Evolutionary conservation across 2,888 invertebrate genomes (phyloP).

Genomic region (Hydropsyche betteni): DNA sequence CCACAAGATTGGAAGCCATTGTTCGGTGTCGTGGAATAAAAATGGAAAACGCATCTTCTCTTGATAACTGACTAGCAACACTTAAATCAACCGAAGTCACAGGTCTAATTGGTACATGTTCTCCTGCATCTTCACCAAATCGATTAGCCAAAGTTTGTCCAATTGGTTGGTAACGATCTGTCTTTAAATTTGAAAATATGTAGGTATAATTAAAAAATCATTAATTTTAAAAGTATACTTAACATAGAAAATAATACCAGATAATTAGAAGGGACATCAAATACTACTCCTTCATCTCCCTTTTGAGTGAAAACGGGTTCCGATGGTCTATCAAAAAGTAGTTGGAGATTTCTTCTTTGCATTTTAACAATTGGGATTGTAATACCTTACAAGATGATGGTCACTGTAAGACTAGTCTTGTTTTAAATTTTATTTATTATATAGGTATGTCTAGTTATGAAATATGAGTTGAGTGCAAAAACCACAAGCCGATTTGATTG

Average conservation of each 20-base stretch:
- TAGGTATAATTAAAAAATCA: neutral
- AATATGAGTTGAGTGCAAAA: slow-evolving; percentile 25
- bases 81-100: slow-evolving; percentile 67
- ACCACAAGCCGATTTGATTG: slow-evolving; percentile 15
- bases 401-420: no score
- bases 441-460: no score
- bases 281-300: slow-evolving; percentile 61
- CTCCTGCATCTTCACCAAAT: slow-evolving; percentile 66
- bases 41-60: slow-evolving; percentile 75
- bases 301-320: slow-evolving; percentile 65
- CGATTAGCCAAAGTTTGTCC: slow-evolving; percentile 70
- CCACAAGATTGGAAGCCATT: slow-evolving; percentile 76
- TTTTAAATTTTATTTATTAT: no score
- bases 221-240: neutral
- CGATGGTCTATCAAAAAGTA: slow-evolving; percentile 62
- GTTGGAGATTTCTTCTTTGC: slow-evolving; percentile 52
- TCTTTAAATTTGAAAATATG: slow-evolving; percentile 55
- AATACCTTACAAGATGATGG: no score
- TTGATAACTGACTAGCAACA: slow-evolving; percentile 66
- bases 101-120: slow-evolving; percentile 66
- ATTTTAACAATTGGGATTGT: neutral
- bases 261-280: slow-evolving; percentile 64
- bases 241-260: slow-evolving; percentile 57
- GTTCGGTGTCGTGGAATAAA: slow-evolving; percentile 77
- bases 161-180: slow-evolving; percentile 66